Evolutionary conservation across 2,888 invertebrate species (phyloP), one percentile per base, ranked within the genome.

Genomic region (Andrena haemorrhoa): DNA sequence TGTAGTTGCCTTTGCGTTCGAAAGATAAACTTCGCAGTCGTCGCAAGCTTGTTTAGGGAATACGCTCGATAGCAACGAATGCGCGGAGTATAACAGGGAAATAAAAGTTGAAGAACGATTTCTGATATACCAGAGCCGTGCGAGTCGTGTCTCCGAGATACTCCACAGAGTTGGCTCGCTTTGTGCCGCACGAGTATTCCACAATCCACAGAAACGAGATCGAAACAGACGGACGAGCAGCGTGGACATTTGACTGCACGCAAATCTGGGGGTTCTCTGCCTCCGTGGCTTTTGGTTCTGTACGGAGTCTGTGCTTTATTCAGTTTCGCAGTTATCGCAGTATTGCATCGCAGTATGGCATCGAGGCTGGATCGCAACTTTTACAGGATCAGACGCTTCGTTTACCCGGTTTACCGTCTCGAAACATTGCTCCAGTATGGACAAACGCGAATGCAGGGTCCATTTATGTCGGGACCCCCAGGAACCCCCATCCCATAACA

Each of bases 171-270:
- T 56, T 26, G 8, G 23, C 10, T 56, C 20, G 56, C 23, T 56
- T 56, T 23, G 56, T 23, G 26, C 10, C 10, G 20, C 56, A 1
- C 23, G 23, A 26, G 56, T 20, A 26, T 26, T 56, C 26, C 23
- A 4, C 20, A 26, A 10, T 56, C 26, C 23, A 4, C 20, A 26
- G 23, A 23, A 56, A 23, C 56, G 23, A 26, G 23, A 56, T 23
- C 56, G 23, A 56, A 10, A 26, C 23, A 23, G 3, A 23, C 23
- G 53, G 53, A 4, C 12, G 41, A 41, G 41, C 41, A 4, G 10
- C 20, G 56, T 20, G 56, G 56, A 61, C 60, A 33, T 61, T 61
- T 33, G 60, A 61, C 60, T 16, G 60, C 8, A 2, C 60, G n/a
- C 20, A 61, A 61, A 61, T 16, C 60, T 20, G 1, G 1, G 29